Base-by-base conservation (phyloP, 2,888 invertebrate species). In the Tineola bisselliella region DNA sequence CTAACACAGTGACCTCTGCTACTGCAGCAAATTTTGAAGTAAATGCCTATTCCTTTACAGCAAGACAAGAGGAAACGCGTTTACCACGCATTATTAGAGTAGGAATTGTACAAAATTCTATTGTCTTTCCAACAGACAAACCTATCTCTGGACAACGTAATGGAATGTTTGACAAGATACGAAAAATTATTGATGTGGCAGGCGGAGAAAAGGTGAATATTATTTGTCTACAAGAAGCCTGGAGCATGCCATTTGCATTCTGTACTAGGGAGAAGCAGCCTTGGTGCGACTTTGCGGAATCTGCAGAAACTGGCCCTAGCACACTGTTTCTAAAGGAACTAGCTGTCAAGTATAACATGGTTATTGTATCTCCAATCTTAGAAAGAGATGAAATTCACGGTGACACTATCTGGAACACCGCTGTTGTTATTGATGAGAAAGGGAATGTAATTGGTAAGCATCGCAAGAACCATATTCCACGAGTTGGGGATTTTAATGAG, bases 221-320 rank as follows among this genome's bases (percentile, higher is more conserved):
- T 19, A 73, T 99, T 60, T 98, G 98, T 73, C 90, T 98, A 63
- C 99, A 99, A 83, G 99, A 99, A 86, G 95, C 97, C 1, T 99
- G 99, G 99, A 92, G 92, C 56, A 99, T 99, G 99, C 99, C 99
- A 0, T 99, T 99, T 87, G 97, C 94, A 0, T 99, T 99, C 84
- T 99, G 99, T 76, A 99, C 99, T 0, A 89, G 99, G 62, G 97
- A 98, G 80, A 97, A 97, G 72, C 90, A 92, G 63, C 99, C 98
- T 0, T 99, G 99, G 99, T 95, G 95, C 73, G 96, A 99, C 81
- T 97, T 98, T 83, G 98, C 99, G 0, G 99, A 99, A 82, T 91
- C 93, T 62, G 96, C 93, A 0, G 90, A 92, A 70, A 83, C 88
- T 66, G 99, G 99, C 0, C 94, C 96, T 0, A 94, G 97, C 1